Conservation (phyloP, 2,797 vertebrate genomes). For the Mico argentatus region DNA sequence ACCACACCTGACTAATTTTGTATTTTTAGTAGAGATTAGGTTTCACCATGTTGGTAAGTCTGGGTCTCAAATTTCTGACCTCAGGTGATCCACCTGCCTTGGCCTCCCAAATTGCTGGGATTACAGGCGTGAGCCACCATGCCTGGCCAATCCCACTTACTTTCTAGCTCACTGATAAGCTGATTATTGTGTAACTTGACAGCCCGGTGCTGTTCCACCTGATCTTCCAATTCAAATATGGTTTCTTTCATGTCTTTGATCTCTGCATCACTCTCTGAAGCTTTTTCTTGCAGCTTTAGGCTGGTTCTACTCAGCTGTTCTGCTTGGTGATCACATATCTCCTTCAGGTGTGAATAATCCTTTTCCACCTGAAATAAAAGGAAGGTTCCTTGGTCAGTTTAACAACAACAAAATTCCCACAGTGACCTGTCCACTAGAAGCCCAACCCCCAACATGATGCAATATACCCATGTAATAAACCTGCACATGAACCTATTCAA, state of each 20-base stretch:
- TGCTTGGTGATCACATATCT: constrained; percentile 88
- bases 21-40: background rate
- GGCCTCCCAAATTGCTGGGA: background rate
- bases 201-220: constrained; percentile 97
- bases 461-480: background rate
- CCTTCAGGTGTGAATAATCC: constrained; percentile 90
- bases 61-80: background rate
- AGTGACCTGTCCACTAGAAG: too few relatives aligned
- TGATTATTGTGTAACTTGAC: constrained; percentile 96
- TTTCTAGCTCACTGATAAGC: constrained; percentile 94
- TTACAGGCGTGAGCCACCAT: background rate
- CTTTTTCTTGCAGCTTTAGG: constrained; percentile 89
- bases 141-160: constrained; percentile 83
- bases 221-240: constrained; percentile 97
- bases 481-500: background rate
- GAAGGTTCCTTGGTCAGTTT: constrained; percentile 14
- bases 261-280: constrained; percentile 90
- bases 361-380: constrained; percentile 88
- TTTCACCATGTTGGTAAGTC: background rate
- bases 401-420: background rate
- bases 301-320: constrained; percentile 88
- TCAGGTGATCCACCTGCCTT: background rate
- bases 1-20: background rate
- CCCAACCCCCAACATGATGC: background rate
- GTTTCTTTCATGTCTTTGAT: constrained; percentile 97